Conservation (phyloP, 2,888 invertebrate genomes). For the Blastobasis lacticolella region DNA sequence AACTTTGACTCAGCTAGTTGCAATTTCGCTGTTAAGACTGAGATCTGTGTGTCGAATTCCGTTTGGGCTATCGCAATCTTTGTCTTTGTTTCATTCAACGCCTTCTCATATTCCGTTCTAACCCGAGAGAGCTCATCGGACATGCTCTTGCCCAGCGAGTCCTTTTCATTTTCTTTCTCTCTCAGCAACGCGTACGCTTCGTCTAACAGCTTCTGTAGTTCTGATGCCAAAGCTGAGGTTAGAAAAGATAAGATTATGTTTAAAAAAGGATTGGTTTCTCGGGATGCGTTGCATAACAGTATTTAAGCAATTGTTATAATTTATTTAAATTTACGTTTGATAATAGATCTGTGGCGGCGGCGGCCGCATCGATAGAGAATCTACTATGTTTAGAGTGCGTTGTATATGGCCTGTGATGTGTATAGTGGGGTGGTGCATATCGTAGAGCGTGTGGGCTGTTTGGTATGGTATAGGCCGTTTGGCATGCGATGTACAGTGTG, state of each 20-base stretch:
- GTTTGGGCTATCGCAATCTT: constrained; percentile 79
- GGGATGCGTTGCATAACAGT: no score
- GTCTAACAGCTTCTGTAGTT: constrained; percentile 65
- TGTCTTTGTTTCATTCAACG: constrained; percentile 69
- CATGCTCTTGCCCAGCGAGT: constrained; percentile 65
- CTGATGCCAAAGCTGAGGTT: constrained; percentile 61
- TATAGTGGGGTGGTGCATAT: no score
- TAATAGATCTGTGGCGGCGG: no score
- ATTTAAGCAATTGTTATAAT: no score
- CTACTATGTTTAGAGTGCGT: no score
- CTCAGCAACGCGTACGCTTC: constrained; percentile 68
- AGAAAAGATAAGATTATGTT: constrained; percentile 1
- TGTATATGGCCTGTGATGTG: no score
- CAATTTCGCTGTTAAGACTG: constrained; percentile 66
- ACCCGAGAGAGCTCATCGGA: constrained; percentile 59
- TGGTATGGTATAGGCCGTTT: no score
- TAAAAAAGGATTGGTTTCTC: no score
- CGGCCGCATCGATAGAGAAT: no score
- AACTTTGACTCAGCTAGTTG: constrained; percentile 68
- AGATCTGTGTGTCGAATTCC: constrained; percentile 75
- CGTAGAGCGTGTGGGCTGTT: no score
- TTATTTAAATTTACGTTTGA: no score
- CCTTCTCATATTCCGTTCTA: constrained; percentile 67
- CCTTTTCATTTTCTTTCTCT: constrained; percentile 69
- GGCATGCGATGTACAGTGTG: no score